Percentiles rank a stretch among this genome's conserved stretches.
Conservation (phyloP, 2,113 vertebrate species). For the Sinocyclocheilus grahami region DNA sequence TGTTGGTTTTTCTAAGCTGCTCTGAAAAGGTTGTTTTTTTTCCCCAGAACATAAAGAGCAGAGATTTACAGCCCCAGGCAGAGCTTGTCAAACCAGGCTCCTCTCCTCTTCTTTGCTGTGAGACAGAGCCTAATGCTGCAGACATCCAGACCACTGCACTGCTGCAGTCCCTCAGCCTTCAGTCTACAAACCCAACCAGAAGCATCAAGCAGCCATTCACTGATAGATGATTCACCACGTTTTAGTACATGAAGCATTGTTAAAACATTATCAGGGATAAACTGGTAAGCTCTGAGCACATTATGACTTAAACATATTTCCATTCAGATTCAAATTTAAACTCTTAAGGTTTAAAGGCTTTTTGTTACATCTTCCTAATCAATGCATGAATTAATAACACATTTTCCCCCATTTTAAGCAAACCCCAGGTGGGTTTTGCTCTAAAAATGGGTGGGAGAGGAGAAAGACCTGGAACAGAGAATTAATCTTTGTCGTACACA, state of each 20-base stretch:
- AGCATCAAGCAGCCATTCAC: background rate
- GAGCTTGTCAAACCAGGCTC: conserved; percentile 50
- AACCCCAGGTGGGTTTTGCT: conserved; percentile 18
- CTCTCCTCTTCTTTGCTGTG: conserved; percentile 23
- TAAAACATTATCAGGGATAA: conserved; percentile 34
- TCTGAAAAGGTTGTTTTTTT: conserved; percentile 47
- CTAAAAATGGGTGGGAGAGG: background rate
- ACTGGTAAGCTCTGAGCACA: background rate
- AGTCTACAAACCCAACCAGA: conserved; percentile 19
- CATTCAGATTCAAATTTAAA: conserved; percentile 28
- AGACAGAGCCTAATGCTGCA: conserved; percentile 42
- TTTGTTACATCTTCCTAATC: conserved; percentile 26
- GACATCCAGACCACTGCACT: conserved; percentile 31
- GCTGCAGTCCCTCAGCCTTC: conserved; percentile 13
- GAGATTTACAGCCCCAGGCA: conserved; percentile 58
- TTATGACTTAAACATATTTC: background rate
- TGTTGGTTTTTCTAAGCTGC: conserved; percentile 46
- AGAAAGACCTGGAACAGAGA: conserved; percentile 10
- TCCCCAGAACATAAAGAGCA: conserved; percentile 46
- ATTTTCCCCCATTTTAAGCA: conserved; percentile 23
- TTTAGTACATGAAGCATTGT: conserved; percentile 2
- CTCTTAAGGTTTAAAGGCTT: background rate
- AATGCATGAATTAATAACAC: conserved; percentile 18
- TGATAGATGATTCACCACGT: conserved; percentile 27
- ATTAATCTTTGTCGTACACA: conserved; percentile 26